phyloP scores from a whole-genome alignment of 2,888 invertebrate genomes.

The Drosophila setosimentum region DNA sequence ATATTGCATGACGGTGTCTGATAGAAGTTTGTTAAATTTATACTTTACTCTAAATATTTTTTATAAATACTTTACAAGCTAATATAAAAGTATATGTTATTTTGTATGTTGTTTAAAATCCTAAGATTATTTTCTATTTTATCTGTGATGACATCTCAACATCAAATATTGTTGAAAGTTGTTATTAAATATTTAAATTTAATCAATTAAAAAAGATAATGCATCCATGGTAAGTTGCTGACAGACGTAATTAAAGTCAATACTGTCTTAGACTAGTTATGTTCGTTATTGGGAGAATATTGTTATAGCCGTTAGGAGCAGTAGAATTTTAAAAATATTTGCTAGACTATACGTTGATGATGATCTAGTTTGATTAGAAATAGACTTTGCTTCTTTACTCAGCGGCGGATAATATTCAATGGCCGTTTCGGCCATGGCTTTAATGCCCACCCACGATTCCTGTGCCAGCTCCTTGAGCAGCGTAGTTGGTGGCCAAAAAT shows the following conservation, averaged over 20 bases:
- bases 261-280: background rate
- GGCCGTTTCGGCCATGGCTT: slow-evolving; percentile 78
- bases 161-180: background rate
- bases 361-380: background rate
- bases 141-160: no score
- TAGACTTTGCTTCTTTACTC: background rate
- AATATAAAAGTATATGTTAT: background rate
- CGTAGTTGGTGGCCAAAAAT: slow-evolving; percentile 87
- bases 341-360: background rate
- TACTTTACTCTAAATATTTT: background rate
- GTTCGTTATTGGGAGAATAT: background rate
- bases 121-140: no score
- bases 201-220: background rate
- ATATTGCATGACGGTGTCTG: background rate
- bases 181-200: no score
- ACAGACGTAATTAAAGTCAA: background rate
- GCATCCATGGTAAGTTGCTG: background rate
- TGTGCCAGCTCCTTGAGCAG: slow-evolving; percentile 86
- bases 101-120: background rate
- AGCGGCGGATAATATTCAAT: slow-evolving; percentile 60
- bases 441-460: slow-evolving; percentile 87
- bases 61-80: background rate
- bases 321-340: slow-evolving; percentile 14
- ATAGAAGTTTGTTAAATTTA: background rate
- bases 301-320: slow-evolving; percentile 7